Conservation (phyloP, 2,797 vertebrate genomes). For the Amblyraja radiata region DNA sequence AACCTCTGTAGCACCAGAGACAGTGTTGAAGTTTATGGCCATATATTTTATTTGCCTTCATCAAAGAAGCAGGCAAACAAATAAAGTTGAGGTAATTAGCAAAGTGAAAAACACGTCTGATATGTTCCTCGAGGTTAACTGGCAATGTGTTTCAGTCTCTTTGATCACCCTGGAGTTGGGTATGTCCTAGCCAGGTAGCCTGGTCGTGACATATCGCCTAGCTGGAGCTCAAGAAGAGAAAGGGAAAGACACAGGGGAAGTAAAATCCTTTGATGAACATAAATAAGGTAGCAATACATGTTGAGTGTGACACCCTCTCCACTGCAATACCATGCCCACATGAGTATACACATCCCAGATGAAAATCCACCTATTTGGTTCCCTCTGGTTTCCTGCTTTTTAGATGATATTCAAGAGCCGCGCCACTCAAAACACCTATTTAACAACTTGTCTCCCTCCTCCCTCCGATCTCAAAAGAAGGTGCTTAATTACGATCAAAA, state of each 20-base stretch:
- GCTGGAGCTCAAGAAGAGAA: no score
- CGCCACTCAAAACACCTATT: background rate
- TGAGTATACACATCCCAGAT: background rate
- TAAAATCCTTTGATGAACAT: background rate
- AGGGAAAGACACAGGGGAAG: background rate
- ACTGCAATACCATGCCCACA: no score
- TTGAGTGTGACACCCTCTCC: no score
- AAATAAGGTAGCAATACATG: background rate
- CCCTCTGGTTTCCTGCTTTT: background rate
- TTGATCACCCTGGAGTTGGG: background rate
- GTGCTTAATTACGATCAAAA: background rate
- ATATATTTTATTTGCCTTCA: background rate
- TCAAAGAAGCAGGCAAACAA: background rate
- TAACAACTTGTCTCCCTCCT: background rate
- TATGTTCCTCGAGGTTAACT: background rate
- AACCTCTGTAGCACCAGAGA: background rate
- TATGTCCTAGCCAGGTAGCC: background rate
- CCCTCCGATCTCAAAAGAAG: background rate
- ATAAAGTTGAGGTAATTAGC: background rate
- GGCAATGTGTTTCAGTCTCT: background rate
- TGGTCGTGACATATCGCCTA: background rate
- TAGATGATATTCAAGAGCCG: background rate
- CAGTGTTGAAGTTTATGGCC: no score
- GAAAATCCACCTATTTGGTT: background rate
- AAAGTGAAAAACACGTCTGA: background rate